Evolutionary conservation across 2,113 vertebrate genomes (phyloP).

Genomic region (Dasypus novemcinctus): DNA sequence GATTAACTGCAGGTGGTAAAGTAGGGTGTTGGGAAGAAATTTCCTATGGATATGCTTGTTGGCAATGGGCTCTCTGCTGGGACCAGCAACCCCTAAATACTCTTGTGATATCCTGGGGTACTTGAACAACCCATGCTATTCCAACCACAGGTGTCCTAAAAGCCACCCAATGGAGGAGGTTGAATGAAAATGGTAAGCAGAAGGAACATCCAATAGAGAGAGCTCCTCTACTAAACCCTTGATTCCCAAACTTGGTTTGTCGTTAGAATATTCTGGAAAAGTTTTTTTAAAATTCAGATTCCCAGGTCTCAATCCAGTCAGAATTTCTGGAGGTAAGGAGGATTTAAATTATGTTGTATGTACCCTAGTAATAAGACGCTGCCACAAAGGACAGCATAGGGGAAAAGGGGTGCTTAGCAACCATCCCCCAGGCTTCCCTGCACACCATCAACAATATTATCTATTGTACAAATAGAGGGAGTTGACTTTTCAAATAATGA

Average conservation of each 20-base stretch:
- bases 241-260: no score
- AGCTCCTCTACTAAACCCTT: not conserved
- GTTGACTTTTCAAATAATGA: accelerated
- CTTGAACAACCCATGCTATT: not conserved
- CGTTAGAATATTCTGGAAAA: no score
- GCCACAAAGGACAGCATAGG: not conserved
- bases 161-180: not conserved
- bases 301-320: no score
- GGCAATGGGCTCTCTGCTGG: not conserved
- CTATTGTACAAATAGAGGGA: not conserved
- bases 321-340: not conserved
- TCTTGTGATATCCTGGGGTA: not conserved
- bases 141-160: no score
- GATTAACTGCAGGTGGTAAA: not conserved
- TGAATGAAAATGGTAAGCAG: accelerated
- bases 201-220: no score
- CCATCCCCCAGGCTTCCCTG: not conserved
- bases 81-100: no score
- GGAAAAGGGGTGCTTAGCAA: not conserved
- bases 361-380: not conserved
- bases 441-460: accelerated
- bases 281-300: not conserved
- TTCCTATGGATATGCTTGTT: not conserved
- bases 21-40: no score
- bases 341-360: not conserved